phyloP scores from a whole-genome alignment of 2,113 vertebrate species.

The Vimba vimba region DNA sequence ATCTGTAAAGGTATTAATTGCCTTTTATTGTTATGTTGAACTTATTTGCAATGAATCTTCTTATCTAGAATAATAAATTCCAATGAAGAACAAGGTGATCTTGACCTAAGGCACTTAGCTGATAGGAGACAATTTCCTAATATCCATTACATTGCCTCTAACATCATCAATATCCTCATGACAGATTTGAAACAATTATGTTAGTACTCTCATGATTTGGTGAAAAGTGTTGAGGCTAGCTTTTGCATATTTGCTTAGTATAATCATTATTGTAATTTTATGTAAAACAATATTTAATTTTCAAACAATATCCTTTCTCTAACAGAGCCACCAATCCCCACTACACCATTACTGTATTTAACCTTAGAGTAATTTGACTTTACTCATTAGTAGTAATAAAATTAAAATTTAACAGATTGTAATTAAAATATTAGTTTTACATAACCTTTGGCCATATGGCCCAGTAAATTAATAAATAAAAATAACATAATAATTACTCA shows the following conservation, averaged over 20 bases:
- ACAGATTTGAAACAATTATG: too few species aligned
- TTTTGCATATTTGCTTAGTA: neutral
- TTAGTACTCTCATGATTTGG: too few species aligned
- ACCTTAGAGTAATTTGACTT: neutral
- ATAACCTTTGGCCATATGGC: neutral
- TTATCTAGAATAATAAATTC: slow-evolving; percentile 22
- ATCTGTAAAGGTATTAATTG: neutral
- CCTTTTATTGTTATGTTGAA: neutral
- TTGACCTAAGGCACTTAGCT: slow-evolving; percentile 23
- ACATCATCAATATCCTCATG: too few species aligned
- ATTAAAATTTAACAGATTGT: neutral
- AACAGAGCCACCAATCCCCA: neutral
- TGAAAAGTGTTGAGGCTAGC: too few species aligned
- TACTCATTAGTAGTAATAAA: neutral
- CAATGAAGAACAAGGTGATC: slow-evolving; percentile 16
- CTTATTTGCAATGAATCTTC: neutral
- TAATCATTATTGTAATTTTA: neutral
- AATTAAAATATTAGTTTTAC: neutral
- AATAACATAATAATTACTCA: neutral
- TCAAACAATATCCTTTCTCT: neutral
- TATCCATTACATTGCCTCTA: too few species aligned
- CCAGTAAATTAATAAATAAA: neutral
- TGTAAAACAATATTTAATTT: neutral
- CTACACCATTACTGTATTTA: neutral
- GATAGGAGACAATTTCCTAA: too few species aligned